Conservation (phyloP, 2,797 vertebrate species). For the Zalophus californianus region DNA sequence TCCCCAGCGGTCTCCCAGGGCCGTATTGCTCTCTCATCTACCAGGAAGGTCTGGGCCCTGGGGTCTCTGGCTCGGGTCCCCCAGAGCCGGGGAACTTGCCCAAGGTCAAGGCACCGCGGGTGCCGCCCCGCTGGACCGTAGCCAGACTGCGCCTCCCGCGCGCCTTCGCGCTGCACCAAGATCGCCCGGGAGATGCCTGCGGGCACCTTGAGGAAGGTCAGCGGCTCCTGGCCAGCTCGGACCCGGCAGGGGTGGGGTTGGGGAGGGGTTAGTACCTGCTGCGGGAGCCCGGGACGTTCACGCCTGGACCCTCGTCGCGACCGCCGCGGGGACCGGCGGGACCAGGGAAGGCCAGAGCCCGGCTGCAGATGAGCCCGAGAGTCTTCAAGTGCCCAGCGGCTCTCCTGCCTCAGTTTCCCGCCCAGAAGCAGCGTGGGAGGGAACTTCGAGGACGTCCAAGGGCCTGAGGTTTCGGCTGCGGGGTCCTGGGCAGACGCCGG, state of each 20-base stretch:
- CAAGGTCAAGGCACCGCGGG: slow-evolving; percentile 65
- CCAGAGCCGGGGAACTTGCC: neutral
- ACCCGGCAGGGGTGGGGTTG: rapidly evolving
- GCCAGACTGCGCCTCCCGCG: slow-evolving; percentile 58
- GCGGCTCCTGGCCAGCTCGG: neutral
- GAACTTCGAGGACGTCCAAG: neutral
- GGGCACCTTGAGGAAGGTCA: slow-evolving; percentile 80
- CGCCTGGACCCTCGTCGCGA: neutral
- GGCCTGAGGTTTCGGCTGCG: neutral
- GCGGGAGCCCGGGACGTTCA: neutral
- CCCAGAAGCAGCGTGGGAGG: neutral
- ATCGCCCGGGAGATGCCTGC: slow-evolving; percentile 47
- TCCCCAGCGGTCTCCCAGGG: neutral
- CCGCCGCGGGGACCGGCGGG: neutral
- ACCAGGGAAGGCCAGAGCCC: neutral
- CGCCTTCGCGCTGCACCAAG: slow-evolving; percentile 31
- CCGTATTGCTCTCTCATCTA: neutral
- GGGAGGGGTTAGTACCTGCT: neutral
- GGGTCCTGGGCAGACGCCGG: neutral
- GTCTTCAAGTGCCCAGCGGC: neutral
- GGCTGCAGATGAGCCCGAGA: neutral
- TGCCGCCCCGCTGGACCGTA: neutral
- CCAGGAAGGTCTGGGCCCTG: neutral
- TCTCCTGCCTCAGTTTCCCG: slow-evolving; percentile 66
- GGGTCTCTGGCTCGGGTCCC: neutral